Base-by-base conservation (phyloP, 2,888 invertebrate species). In the Chymomyza fuscimana region DNA sequence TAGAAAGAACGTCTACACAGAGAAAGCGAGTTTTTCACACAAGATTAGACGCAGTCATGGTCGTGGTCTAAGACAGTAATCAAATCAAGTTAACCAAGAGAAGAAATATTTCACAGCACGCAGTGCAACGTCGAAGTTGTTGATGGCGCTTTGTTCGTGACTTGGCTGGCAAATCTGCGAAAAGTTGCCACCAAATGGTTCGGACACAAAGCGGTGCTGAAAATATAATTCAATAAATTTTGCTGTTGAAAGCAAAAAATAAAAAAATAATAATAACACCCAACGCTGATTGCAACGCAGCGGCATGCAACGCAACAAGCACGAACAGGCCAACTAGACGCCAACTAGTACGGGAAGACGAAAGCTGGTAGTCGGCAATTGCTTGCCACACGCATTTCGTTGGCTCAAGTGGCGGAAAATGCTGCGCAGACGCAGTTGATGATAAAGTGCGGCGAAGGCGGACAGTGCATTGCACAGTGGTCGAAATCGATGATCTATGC, bases 351-450 rank as follows among this genome's bases (percentile, higher is more conserved):
- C 5, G 22, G 22, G 29, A 12, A 19, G 56, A 19, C 56, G 56
- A 51, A 16, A 9, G 51, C 63, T 70, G 60, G 63, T 70, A 69
- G 63, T 74, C 32, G 16, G 65, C 54, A 46, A 46, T 70, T 58
- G 79, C 70, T 80, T 76, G 81, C 86, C 83, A 80, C 86, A 87
- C 84, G 89, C 86, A 83, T 83, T 81, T 81, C 51, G 75, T 65
- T 73, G 68, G 58, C 58, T 58, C 74, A 79, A 83, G 76, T 77
- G 74, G 81, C 74, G 80, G 76, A 77, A 82, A 81, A 75, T 76
- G 65, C 68, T 65, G 58, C 29, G 54, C 40, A 58, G 15, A 15
- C 16, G 50, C 22, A 58, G 25, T 25, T 54, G 54, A 9, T 63
- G 67, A 59, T 62, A 52, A 62, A 16, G 65, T 40, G 46, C 40